Percentiles rank a stretch among this genome's conserved stretches.
These are phyloP conservation scores for Chondrilla cf. caribensis DNA, from an alignment of 37 sponge, comb jelly and placozoan species.

Conservation along the genomic window DNA sequence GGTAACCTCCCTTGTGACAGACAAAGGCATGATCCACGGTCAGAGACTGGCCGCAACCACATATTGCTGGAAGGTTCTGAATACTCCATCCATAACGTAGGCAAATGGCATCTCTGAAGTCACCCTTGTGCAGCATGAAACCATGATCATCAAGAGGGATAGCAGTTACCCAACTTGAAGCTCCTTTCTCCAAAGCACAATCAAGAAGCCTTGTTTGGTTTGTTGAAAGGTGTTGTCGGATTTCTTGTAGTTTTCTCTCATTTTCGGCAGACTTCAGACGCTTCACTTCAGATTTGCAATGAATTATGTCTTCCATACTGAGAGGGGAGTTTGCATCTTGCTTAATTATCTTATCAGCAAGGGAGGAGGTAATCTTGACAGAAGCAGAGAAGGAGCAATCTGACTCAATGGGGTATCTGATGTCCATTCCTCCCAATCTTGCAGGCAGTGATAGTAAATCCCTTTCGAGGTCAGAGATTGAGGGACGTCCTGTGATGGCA, in stretches of 20 bases:
- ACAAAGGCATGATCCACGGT: not conserved
- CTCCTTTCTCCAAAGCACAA: too few relatives aligned
- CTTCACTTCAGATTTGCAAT: too few relatives aligned
- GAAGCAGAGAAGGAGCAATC: not conserved
- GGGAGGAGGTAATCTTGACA: not conserved
- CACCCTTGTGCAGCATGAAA: not conserved
- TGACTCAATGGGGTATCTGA: not conserved
- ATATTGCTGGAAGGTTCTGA: not conserved
- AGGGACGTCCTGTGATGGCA: constrained; percentile 4
- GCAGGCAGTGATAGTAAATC: constrained; percentile 3
- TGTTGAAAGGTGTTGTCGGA: too few relatives aligned
- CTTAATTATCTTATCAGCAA: not conserved
- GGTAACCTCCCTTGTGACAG: not conserved
- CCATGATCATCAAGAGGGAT: not conserved
- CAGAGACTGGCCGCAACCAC: not conserved
- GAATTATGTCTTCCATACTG: too few relatives aligned
- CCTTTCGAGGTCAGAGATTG: not conserved
- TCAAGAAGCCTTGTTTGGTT: too few relatives aligned
- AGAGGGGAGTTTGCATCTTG: too few relatives aligned
- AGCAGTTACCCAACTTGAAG: not conserved
- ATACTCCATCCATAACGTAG: not conserved
- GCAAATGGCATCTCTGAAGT: constrained; percentile 1
- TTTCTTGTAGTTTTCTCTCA: too few relatives aligned
- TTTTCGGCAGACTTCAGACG: too few relatives aligned
- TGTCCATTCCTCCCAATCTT: constrained; percentile 5